phyloP scores from a whole-genome alignment of 2,113 vertebrate species.

The Diphyllodes magnificus region DNA sequence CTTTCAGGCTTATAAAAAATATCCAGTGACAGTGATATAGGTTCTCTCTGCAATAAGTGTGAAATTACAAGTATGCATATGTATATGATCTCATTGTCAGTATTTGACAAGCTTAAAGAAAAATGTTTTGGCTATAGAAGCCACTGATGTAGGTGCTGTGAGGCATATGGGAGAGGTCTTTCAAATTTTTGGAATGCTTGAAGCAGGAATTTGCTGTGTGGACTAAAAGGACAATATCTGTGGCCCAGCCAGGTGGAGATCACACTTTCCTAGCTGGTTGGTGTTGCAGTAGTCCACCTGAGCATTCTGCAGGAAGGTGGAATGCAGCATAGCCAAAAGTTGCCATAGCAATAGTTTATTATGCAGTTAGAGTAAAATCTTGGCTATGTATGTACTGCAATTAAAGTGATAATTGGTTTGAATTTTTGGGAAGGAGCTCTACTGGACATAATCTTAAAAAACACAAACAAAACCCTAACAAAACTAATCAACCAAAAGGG shows the following conservation, averaged over 20 bases:
- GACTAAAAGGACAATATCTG: not conserved
- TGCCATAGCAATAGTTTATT: not conserved
- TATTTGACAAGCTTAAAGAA: conserved; percentile 14
- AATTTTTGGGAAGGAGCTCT: not conserved
- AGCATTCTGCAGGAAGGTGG: not conserved
- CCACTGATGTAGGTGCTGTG: not conserved
- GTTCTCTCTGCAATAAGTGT: not conserved
- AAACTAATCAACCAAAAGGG: not conserved
- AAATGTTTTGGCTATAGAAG: conserved; percentile 10
- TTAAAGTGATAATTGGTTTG: not conserved
- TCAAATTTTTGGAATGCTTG: not conserved
- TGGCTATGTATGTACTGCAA: not conserved
- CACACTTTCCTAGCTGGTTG: not conserved
- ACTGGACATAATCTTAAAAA: not conserved
- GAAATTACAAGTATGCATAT: not conserved
- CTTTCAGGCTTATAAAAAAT: not conserved
- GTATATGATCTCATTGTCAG: not conserved
- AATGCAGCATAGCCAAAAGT: not conserved
- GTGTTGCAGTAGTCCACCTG: not conserved
- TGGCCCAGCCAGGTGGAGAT: not conserved
- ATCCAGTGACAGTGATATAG: not conserved
- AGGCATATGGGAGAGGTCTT: not conserved
- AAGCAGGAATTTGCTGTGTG: not conserved
- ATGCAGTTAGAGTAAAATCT: not conserved
- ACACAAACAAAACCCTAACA: not conserved